Evolutionary conservation across 2,888 invertebrate genomes (phyloP), one percentile per base, ranked within the genome.

Genomic region (Cosmopolites sordidus): DNA sequence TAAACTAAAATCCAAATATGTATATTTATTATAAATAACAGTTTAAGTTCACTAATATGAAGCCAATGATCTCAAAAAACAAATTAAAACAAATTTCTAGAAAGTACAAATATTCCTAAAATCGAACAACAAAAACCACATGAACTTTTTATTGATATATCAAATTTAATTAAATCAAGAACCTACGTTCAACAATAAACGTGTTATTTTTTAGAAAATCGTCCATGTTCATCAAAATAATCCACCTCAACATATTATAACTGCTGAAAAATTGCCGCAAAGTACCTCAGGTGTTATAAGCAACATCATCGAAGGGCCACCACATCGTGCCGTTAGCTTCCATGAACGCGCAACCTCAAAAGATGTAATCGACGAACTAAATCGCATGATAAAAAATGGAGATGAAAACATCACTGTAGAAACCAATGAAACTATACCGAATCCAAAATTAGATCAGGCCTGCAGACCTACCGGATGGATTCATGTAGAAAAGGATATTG

Each of bases 391-490:
- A 51, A 75, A 77, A 43, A 80, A 78, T 62, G 80, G 79, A 1
- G 79, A 79, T 48, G 80, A 79, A 17, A 61, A 56, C 39, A 64
- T 16, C 18, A 30, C 56, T 2, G 41, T 54, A 46, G 62, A 57
- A 58, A 50, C 37, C 33, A 55, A 37, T 48, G 62, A 57, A 58
- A 47, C 16, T 42, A 59, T 29, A 64, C 69, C 29, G 66, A 66
- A 42, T 60, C 72, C 16, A 4, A 76, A 73, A 60, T 75, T 81
- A 55, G 86, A 86, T 71, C 77, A 77, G 52, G 84, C 83, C 27
- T 78, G 84, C 59, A 82, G 84, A 75, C 83, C 84, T 16, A 87
- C 88, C 0, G 87, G 87, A 33, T 89, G 88, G 88, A 83, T 88
- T 56, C 87, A 87, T 67, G 85, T 89, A 33, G 87, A 88, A 66